A percentile compares a stretch with the other conserved stretches of the same genome.
These are phyloP conservation scores for Chaitophorus viminalis DNA, from an alignment of 2,888 invertebrate genomes.

Conservation along the genomic window DNA sequence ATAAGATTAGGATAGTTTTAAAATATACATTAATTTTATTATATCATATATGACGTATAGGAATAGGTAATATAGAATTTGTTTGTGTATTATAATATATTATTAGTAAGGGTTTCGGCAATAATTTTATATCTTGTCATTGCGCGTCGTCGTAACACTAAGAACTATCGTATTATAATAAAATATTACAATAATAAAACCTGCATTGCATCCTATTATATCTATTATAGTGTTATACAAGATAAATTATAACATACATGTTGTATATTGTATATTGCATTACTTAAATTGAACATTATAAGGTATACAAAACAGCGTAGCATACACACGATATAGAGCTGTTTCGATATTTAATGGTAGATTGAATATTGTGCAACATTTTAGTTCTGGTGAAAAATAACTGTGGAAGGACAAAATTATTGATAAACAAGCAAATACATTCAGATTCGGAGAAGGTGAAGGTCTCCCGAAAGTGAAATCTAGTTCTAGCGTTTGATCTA, in stretches of 20 bases:
- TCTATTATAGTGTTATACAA: not conserved
- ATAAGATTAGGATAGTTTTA: no score
- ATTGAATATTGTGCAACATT: slow-evolving; percentile 55
- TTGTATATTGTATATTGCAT: not conserved
- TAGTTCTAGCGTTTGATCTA: not conserved
- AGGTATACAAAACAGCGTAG: not conserved
- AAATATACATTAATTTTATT: no score
- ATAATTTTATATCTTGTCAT: not conserved
- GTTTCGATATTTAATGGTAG: slow-evolving; percentile 52
- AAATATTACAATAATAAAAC: no score
- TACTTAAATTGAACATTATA: not conserved
- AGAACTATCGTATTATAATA: no score
- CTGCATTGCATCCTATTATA: no score
- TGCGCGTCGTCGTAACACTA: not conserved
- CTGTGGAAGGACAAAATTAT: slow-evolving; percentile 42
- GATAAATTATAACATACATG: not conserved
- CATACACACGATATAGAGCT: not conserved
- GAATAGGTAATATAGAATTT: no score
- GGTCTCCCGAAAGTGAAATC: slow-evolving; percentile 27
- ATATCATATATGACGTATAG: no score
- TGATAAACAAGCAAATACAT: not conserved
- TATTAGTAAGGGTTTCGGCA: not conserved
- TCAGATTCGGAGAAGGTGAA: slow-evolving; percentile 31
- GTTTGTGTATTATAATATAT: no score
- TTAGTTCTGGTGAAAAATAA: slow-evolving; percentile 52